These are phyloP conservation scores for Nephrocerus scutellatus DNA, from an alignment of 2,888 invertebrate genomes.

Conservation along the genomic window DNA sequence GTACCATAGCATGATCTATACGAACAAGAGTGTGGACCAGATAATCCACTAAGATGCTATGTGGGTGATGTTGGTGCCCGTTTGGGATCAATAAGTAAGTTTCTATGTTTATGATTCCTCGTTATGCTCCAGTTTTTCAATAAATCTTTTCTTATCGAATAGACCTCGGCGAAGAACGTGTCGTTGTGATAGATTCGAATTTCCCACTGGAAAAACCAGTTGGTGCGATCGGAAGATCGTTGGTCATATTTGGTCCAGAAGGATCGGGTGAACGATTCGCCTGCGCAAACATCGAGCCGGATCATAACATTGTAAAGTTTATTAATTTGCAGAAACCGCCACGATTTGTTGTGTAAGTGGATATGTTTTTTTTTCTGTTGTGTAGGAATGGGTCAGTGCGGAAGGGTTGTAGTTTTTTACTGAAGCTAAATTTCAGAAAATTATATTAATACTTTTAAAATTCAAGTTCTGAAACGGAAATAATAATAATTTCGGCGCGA, in stretches of 20 bases:
- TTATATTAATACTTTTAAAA: background rate
- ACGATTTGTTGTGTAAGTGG: constrained; percentile 74
- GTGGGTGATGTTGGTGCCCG: constrained; percentile 84
- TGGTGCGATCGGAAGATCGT: constrained; percentile 73
- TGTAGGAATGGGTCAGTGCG: no score
- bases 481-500: no score
- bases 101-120: background rate
- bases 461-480: background rate
- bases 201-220: constrained; percentile 75
- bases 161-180: constrained; percentile 69
- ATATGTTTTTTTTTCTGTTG: background rate
- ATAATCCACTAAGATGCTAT: constrained; percentile 83
- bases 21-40: constrained; percentile 76
- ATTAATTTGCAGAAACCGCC: constrained; percentile 81
- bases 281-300: constrained; percentile 86
- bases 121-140: background rate
- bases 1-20: constrained; percentile 67
- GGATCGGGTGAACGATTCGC: constrained; percentile 66
- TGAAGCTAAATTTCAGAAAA: background rate
- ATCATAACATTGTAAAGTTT: constrained; percentile 84
- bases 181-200: constrained; percentile 77
- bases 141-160: background rate
- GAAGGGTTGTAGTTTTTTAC: no score
- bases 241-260: constrained; percentile 75
- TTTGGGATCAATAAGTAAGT: constrained; percentile 67